Conservation (phyloP, 2,888 invertebrate species). For the Eristalis arbustorum region DNA sequence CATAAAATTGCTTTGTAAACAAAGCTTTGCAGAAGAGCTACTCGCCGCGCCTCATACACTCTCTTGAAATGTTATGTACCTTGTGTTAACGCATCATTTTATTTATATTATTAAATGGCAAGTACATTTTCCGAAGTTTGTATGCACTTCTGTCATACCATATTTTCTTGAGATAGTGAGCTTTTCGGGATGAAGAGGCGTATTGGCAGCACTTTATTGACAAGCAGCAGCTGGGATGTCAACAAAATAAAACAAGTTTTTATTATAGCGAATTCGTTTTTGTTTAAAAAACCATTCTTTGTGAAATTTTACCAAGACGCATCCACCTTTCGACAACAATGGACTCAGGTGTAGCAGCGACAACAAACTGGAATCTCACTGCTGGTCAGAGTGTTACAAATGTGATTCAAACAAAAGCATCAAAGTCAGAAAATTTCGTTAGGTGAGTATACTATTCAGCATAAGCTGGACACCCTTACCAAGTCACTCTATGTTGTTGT, state of each 20-base stretch:
- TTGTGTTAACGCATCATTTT: too few relatives aligned
- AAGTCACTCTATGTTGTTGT: neutral
- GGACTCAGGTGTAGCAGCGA: constrained; percentile 62
- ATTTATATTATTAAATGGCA: too few relatives aligned
- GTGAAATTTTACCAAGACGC: constrained; percentile 17
- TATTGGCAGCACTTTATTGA: too few relatives aligned
- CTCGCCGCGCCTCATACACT: neutral
- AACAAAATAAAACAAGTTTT: neutral
- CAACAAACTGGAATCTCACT: constrained; percentile 75
- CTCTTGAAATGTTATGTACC: too few relatives aligned
- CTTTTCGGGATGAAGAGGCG: neutral
- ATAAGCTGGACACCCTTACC: neutral
- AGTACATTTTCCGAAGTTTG: neutral
- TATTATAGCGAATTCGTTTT: neutral
- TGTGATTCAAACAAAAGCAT: constrained; percentile 71
- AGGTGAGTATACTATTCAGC: constrained; percentile 72
- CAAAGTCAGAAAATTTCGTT: constrained; percentile 74
- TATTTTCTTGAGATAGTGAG: neutral
- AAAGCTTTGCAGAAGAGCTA: neutral
- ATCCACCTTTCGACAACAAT: constrained; percentile 21
- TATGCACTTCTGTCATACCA: neutral
- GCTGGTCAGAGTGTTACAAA: constrained; percentile 74
- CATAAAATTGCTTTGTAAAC: neutral
- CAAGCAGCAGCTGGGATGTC: neutral
- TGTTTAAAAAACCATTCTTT: constrained; percentile 14